These are phyloP conservation scores for Drosophila villosipedis DNA, from an alignment of 2,888 invertebrate genomes.

Conservation along the genomic window DNA sequence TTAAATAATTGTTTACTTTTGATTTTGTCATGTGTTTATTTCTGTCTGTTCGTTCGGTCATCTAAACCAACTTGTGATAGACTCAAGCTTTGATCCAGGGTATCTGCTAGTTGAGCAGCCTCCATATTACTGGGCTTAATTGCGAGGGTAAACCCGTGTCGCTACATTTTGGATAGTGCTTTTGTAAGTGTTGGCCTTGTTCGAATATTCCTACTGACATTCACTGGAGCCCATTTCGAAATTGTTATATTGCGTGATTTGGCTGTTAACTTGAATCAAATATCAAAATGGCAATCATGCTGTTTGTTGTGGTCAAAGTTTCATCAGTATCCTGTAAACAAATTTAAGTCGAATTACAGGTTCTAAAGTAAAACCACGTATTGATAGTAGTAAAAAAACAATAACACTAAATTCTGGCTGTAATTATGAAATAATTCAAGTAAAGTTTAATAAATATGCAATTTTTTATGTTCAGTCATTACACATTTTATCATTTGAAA, in stretches of 20 bases:
- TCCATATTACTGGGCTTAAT: constrained; percentile 21
- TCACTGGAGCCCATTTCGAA: constrained; percentile 44
- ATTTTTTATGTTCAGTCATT: neutral
- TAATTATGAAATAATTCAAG: neutral
- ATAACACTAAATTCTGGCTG: neutral
- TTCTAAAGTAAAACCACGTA: neutral
- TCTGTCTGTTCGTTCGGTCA: neutral
- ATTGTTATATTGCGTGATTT: constrained; percentile 71
- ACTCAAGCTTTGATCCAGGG: neutral
- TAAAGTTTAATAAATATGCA: neutral
- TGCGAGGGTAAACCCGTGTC: constrained; percentile 22
- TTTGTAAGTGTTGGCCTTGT: constrained; percentile 14
- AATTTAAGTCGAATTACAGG: neutral
- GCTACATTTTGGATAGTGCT: neutral
- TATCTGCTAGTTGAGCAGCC: neutral
- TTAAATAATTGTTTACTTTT: neutral
- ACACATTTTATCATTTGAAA: neutral
- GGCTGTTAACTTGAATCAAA: constrained; percentile 62
- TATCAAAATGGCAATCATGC: constrained; percentile 53
- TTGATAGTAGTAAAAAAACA: neutral
- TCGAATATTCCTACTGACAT: constrained; percentile 8
- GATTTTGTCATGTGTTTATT: neutral
- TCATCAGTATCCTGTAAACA: constrained; percentile 1
- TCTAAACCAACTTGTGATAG: neutral
- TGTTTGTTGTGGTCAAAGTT: constrained; percentile 44